Conservation (phyloP, 2,888 invertebrate species). For the Eremobia ochroleuca region DNA sequence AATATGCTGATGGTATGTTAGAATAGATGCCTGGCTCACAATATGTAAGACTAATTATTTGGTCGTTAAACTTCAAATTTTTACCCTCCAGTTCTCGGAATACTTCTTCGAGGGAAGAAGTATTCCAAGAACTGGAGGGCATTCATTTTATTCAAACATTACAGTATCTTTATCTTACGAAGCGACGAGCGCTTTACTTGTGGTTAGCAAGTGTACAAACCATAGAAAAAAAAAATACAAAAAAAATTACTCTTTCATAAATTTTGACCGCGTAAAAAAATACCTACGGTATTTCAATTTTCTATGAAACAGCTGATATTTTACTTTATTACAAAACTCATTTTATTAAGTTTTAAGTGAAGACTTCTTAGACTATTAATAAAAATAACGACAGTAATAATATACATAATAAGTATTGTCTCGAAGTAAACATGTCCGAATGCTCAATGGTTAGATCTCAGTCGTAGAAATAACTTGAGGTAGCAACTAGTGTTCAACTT, state of each 20-base stretch:
- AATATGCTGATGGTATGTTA: neutral
- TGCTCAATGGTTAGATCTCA: neutral
- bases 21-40: neutral
- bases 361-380: too few species aligned
- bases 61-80: neutral
- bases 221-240: neutral
- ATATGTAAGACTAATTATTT: neutral
- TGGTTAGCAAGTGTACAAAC: neutral
- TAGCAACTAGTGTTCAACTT: conserved; percentile 16
- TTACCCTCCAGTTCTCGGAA: neutral
- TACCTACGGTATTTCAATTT: too few species aligned
- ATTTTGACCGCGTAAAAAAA: too few species aligned
- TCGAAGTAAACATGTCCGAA: neutral
- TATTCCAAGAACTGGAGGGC: neutral
- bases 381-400: too few species aligned
- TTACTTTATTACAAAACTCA: too few species aligned
- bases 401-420: neutral
- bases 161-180: neutral
- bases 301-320: too few species aligned
- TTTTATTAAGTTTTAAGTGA: too few species aligned
- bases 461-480: conserved; percentile 2
- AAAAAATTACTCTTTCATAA: too few species aligned
- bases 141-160: neutral
- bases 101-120: neutral
- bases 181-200: neutral